Evolutionary conservation across 2,888 invertebrate species (phyloP).

Genomic region (Monochamus alternatus): DNA sequence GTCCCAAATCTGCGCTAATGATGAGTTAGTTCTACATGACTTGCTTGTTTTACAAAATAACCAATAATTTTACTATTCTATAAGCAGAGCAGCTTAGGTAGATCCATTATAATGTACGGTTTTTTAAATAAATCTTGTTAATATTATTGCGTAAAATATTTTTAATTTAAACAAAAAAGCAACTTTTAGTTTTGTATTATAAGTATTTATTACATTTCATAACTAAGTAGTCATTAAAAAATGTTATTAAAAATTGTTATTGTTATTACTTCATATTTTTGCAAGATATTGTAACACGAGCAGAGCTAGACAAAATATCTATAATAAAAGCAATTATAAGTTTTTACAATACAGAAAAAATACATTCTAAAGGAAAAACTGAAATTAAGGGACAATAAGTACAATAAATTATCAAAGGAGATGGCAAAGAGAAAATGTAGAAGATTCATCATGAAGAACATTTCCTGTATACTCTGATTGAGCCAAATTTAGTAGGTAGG

Average conservation of each 20-base stretch:
- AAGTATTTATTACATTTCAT: conserved; percentile 3
- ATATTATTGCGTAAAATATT: conserved; percentile 30
- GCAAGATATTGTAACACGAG: too few species aligned
- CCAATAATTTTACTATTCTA: conserved; percentile 41
- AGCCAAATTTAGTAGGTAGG: too few species aligned
- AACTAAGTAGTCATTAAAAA: background rate
- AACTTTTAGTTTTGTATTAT: background rate
- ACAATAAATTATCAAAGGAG: too few species aligned
- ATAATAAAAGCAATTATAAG: too few species aligned
- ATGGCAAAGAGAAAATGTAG: too few species aligned
- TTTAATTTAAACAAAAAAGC: conserved; percentile 15
- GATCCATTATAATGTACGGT: conserved; percentile 23
- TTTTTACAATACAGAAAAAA: too few species aligned
- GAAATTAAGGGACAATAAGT: too few species aligned
- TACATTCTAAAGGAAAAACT: too few species aligned
- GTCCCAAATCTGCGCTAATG: conserved; percentile 68
- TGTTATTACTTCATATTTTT: too few species aligned
- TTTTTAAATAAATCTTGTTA: conserved; percentile 33
- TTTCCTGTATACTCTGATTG: too few species aligned
- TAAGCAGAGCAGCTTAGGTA: conserved; percentile 28
- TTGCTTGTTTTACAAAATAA: conserved; percentile 57
- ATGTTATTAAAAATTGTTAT: background rate
- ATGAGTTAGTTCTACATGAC: conserved; percentile 65
- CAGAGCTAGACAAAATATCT: too few species aligned
- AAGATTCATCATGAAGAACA: too few species aligned